phyloP scores from a whole-genome alignment of 2,888 invertebrate species.

The Heteromyza rotundicornis region DNA sequence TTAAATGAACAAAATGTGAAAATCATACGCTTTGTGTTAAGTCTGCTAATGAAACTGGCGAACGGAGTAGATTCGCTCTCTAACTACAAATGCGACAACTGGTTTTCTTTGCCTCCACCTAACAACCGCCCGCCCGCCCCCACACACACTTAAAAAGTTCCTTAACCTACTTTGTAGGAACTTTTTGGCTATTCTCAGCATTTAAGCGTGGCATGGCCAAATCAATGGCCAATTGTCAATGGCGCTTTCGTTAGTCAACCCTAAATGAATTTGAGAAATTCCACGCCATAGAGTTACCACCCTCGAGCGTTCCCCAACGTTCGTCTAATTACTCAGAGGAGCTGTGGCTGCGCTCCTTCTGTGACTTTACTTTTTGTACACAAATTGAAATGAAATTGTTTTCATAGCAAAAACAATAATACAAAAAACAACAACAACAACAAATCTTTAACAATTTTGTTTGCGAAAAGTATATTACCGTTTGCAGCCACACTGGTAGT shows the following conservation, averaged over 20 bases:
- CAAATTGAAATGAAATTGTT: constrained; percentile 27
- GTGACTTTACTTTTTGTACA: neutral
- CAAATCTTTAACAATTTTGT: neutral
- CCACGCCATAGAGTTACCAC: too few relatives aligned
- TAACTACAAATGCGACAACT: too few relatives aligned
- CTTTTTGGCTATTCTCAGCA: too few relatives aligned
- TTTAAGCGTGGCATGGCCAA: neutral
- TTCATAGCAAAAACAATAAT: constrained; percentile 10
- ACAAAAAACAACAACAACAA: constrained; percentile 9
- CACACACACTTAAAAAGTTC: too few relatives aligned
- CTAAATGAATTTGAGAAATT: too few relatives aligned
- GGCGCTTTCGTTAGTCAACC: neutral
- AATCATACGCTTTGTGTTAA: constrained; percentile 17
- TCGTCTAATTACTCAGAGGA: too few relatives aligned
- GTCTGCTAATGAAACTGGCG: neutral
- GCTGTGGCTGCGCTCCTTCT: too few relatives aligned
- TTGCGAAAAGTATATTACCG: neutral
- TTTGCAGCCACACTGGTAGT: constrained; percentile 2
- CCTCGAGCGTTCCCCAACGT: too few relatives aligned
- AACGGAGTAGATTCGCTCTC: neutral
- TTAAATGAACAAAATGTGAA: constrained; percentile 25
- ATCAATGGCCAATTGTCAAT: constrained; percentile 22
- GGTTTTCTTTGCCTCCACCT: too few relatives aligned
- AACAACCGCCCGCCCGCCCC: too few relatives aligned
- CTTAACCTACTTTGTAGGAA: too few relatives aligned